Percentiles rank a stretch among this genome's conserved stretches.
phyloP scores from a whole-genome alignment of 2,888 invertebrate genomes.

The Drosophila planitibia region DNA sequence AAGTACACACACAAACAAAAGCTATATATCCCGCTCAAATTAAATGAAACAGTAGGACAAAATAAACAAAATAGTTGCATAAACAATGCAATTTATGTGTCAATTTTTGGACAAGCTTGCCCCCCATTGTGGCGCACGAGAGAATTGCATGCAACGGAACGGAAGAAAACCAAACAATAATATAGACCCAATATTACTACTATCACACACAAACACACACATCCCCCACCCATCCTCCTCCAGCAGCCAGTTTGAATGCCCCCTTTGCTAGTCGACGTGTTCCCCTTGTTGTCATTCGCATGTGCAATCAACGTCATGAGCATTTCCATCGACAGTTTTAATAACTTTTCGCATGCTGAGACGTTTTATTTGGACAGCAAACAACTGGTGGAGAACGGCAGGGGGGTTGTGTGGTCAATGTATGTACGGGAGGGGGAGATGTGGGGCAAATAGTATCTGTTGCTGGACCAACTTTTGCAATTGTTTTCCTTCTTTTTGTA shows the following conservation, averaged over 20 bases:
- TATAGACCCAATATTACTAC: slow-evolving; percentile 7
- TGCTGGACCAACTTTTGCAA: slow-evolving; percentile 39
- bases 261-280: not conserved
- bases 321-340: slow-evolving; percentile 74
- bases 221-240: too few relatives aligned
- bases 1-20: slow-evolving; percentile 10
- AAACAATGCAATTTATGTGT: slow-evolving; percentile 73
- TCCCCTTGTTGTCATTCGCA: slow-evolving; percentile 44
- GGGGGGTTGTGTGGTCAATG: not conserved
- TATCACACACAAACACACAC: not conserved
- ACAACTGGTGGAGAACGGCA: not conserved
- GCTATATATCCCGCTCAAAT: slow-evolving; percentile 1
- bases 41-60: slow-evolving; percentile 38
- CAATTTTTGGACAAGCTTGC: slow-evolving; percentile 53
- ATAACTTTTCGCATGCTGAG: slow-evolving; percentile 68
- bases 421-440: not conserved
- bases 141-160: slow-evolving; percentile 33
- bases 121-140: slow-evolving; percentile 15
- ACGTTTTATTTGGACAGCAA: slow-evolving; percentile 63
- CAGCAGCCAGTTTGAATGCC: not conserved
- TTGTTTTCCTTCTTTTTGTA: slow-evolving; percentile 7
- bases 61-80: slow-evolving; percentile 47
- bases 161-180: slow-evolving; percentile 35
- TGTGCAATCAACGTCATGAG: slow-evolving; percentile 64
- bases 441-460: slow-evolving; percentile 11